Base-by-base conservation (phyloP, 2,888 invertebrate species). In the Trichopria drosophilae region DNA sequence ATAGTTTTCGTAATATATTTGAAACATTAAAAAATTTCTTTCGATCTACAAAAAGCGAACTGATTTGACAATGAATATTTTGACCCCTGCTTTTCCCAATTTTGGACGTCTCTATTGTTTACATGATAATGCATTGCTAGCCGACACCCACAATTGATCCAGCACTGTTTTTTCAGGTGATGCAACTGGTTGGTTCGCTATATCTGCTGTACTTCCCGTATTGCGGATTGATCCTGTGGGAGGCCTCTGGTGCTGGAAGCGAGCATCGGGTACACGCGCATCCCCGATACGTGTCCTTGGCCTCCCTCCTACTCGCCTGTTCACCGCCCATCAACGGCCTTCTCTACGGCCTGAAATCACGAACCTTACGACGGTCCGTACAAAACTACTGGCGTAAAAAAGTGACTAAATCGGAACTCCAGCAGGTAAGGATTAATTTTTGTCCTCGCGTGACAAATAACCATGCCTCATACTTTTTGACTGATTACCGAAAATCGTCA, bases 361-460 rank as follows among this genome's bases (percentile, higher is more conserved):
- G 85, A 71, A 81, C 84, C 0, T 75, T 90, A 26, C 79, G 84
- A 51, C 85, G 86, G 67, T 85, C 88, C 42, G 83, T 90, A 62
- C 81, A 86, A 61, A 88, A 89, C 69, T 88, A 88, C 70, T 84
- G 86, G 81, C 79, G 89, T 37, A 88, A 89, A 75, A 82, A 87
- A 69, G 81, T 87, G 76, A 87, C 87, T 3, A 88, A 88, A 72
- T 86, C 85, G 66, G 88, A 89, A 71, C 82, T 89, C 35, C 86
- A 87, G 55, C 85, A 87, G 68, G 77, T 76, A 65, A 61, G 18
- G 10, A 12, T 12, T 32, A 24, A 9, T 24, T 9, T 24, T 24
- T 24, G 10, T 9, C 10, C 6, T 24, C 6, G 24, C 24, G 10
- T 24, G 24, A 24, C 10, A 9, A 9, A 24, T 24, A 9, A 24